phyloP scores from a whole-genome alignment of 2,797 vertebrate species.

The Labroides dimidiatus region DNA sequence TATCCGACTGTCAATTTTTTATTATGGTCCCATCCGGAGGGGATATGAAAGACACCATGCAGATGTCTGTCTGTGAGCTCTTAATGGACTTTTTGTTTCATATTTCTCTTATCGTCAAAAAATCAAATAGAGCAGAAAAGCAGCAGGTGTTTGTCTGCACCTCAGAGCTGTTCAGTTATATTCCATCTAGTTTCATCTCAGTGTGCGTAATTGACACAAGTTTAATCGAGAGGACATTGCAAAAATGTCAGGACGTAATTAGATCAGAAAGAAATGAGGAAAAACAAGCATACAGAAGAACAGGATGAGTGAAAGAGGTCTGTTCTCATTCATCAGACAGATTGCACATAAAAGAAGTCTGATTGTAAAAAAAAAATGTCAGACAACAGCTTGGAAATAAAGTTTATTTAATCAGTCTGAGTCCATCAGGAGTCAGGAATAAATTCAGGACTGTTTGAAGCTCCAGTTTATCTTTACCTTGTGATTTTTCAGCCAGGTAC shows the following conservation, averaged over 20 bases:
- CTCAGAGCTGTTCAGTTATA: background rate
- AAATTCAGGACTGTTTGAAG: background rate
- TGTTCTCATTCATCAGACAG: too few relatives aligned
- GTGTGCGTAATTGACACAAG: too few relatives aligned
- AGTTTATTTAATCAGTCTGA: background rate
- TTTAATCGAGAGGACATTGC: too few relatives aligned
- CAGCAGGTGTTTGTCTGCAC: background rate
- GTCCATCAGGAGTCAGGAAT: too few relatives aligned
- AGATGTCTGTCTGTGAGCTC: background rate
- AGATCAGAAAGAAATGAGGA: too few relatives aligned
- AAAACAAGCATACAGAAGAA: too few relatives aligned
- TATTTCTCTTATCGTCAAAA: background rate
- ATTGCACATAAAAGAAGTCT: background rate
- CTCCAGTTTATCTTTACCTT: background rate
- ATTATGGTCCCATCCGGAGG: slow-evolving; percentile 5
- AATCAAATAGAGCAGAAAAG: background rate
- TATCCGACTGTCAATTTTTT: slow-evolving; percentile 4
- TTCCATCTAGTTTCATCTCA: background rate
- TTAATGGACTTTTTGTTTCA: background rate
- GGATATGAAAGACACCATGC: background rate
- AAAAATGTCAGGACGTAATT: too few relatives aligned
- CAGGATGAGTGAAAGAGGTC: too few relatives aligned
- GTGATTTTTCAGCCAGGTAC: background rate
- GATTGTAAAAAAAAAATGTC: background rate
- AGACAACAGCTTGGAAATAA: background rate